Conservation (phyloP, 2,113 vertebrate genomes). For the Cairina moschata region DNA sequence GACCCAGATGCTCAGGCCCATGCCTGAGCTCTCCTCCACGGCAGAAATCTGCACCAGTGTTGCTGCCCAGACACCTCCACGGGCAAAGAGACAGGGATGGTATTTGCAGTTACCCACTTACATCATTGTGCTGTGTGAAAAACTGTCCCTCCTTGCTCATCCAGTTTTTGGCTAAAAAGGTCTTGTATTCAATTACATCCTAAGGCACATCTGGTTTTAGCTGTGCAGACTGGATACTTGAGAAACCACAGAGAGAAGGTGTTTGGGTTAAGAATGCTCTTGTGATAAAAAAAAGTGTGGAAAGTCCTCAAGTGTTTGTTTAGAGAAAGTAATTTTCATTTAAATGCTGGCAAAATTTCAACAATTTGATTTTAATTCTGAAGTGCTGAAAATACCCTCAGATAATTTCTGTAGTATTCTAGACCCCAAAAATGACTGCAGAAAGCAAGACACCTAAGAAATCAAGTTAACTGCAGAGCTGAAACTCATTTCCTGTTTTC, state of each 20-base stretch:
- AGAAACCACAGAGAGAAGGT: conserved; percentile 20
- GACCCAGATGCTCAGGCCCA: not conserved
- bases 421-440: not conserved
- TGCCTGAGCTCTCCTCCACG: not conserved
- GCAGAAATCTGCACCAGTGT: not conserved
- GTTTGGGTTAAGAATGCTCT: conserved; percentile 20
- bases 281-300: not conserved
- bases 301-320: conserved; percentile 10
- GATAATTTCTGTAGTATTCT: conserved; percentile 39
- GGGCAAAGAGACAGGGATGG: not conserved
- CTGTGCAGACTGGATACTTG: not conserved
- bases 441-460: conserved; percentile 29
- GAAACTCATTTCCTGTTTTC: conserved; percentile 61
- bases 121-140: not conserved
- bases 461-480: conserved; percentile 21
- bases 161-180: not conserved
- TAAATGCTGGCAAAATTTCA: conserved; percentile 30
- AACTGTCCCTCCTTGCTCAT: not conserved
- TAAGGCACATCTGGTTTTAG: not conserved
- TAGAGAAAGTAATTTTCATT: conserved; percentile 35
- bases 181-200: not conserved
- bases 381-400: conserved; percentile 42
- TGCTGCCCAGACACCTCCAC: not conserved
- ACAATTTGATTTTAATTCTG: conserved; percentile 19
- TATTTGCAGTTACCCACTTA: not conserved